Percentiles rank a stretch among this genome's conserved stretches.
Evolutionary conservation across 1,140 invertebrate genomes (phyloP).

Genomic region (Drosophila pseudoananassae): DNA sequence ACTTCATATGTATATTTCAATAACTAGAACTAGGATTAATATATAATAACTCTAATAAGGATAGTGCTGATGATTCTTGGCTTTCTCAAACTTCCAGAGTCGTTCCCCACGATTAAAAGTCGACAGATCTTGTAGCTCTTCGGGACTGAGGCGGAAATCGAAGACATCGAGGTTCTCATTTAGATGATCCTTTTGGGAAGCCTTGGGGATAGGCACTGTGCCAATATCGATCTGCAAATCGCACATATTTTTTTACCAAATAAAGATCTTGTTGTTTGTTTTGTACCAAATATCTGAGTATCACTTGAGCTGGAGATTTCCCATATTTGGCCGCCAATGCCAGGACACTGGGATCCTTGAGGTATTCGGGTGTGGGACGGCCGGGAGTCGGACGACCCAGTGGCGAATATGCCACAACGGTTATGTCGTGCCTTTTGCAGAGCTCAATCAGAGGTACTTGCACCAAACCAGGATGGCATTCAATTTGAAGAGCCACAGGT

Average conservation of each 20-base stretch:
- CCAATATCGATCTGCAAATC: slow-evolving; percentile 88
- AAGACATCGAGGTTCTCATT: slow-evolving; percentile 90
- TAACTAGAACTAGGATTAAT: background rate
- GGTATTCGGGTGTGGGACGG: slow-evolving; percentile 69
- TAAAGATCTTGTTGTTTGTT: background rate
- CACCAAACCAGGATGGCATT: slow-evolving; percentile 92
- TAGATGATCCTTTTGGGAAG: slow-evolving; percentile 89
- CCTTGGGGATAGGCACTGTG: slow-evolving; percentile 92
- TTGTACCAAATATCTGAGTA: slow-evolving; percentile 86
- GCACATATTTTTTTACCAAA: slow-evolving; percentile 6
- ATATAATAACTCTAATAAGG: slow-evolving; percentile 27
- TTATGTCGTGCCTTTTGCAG: slow-evolving; percentile 88
- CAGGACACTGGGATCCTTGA: slow-evolving; percentile 85
- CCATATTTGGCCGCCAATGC: slow-evolving; percentile 87
- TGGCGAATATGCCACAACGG: slow-evolving; percentile 91
- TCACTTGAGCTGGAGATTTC: slow-evolving; percentile 89
- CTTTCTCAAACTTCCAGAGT: slow-evolving; percentile 59
- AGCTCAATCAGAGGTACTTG: slow-evolving; percentile 90
- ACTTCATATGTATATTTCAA: background rate
- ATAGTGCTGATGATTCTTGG: slow-evolving; percentile 52
- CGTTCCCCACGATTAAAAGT: slow-evolving; percentile 84
- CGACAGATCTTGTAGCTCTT: slow-evolving; percentile 87
- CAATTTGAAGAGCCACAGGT: slow-evolving; percentile 91
- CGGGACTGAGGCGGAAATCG: slow-evolving; percentile 88
- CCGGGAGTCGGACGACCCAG: slow-evolving; percentile 88